A percentile compares a stretch with the other conserved stretches of the same genome.
Conservation (phyloP, 2,113 vertebrate species). For the Alces alces region DNA sequence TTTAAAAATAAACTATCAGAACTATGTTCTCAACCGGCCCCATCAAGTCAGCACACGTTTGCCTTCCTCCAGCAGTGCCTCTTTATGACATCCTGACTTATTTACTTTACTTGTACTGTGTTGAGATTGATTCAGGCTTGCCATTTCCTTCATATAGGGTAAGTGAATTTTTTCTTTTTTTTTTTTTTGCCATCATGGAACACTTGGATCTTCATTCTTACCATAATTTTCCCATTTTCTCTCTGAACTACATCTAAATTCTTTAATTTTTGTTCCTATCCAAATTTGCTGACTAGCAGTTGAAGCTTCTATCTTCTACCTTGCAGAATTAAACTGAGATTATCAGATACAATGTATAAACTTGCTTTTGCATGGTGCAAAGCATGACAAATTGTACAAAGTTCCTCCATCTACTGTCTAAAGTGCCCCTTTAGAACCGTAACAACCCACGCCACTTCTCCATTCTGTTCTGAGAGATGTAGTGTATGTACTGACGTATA, state of each 20-base stretch:
- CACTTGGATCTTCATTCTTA: background rate
- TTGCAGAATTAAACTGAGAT: background rate
- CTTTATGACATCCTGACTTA: background rate
- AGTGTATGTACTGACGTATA: background rate
- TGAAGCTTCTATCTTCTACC: background rate
- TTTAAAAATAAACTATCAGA: background rate
- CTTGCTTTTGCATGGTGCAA: background rate
- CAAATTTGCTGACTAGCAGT: background rate
- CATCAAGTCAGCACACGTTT: background rate
- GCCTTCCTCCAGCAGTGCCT: background rate
- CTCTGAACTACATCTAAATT: background rate
- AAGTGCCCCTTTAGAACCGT: background rate
- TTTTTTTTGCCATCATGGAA: background rate
- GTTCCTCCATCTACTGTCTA: background rate
- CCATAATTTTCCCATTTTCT: background rate
- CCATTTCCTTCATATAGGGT: background rate
- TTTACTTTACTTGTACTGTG: background rate
- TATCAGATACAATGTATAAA: background rate
- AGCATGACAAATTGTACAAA: background rate
- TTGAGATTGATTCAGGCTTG: background rate
- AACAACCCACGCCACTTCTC: background rate
- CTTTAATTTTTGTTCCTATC: background rate
- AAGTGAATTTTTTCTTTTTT: background rate
- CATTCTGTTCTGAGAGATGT: background rate
- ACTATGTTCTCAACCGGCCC: background rate